phyloP scores from a whole-genome alignment of 2,797 vertebrate species.

The Sardinella longiceps region DNA sequence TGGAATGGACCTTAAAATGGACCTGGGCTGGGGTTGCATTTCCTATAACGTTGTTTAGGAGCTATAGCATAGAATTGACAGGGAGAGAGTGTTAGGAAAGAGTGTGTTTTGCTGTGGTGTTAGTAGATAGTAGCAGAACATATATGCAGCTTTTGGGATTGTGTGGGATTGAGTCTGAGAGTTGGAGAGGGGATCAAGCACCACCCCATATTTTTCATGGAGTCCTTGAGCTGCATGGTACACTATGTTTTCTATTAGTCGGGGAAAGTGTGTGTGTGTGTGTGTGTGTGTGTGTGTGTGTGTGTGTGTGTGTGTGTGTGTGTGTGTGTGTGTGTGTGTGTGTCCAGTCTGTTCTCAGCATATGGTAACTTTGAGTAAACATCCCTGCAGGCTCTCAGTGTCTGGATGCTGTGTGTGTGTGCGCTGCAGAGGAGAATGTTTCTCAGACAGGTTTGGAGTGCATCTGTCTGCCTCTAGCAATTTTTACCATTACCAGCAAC shows the following conservation, averaged over 20 bases:
- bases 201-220: too few relatives aligned
- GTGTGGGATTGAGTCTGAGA: too few relatives aligned
- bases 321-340: slow-evolving; percentile 10
- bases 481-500: not conserved
- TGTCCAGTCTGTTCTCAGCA: not conserved
- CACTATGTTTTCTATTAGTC: not conserved
- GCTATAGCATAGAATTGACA: too few relatives aligned
- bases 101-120: too few relatives aligned
- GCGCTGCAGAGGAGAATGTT: slow-evolving; percentile 9
- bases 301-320: not conserved
- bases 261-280: not conserved
- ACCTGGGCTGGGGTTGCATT: too few relatives aligned
- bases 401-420: too few relatives aligned
- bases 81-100: too few relatives aligned
- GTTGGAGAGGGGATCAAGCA: too few relatives aligned
- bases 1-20: not conserved
- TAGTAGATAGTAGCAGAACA: too few relatives aligned
- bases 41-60: too few relatives aligned
- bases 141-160: too few relatives aligned
- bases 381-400: not conserved
- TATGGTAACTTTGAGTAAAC: not conserved
- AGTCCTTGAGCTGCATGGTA: not conserved
- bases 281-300: not conserved
- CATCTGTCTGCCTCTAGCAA: not conserved
- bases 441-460: slow-evolving; percentile 1